These are phyloP conservation scores for Heloderma charlesbogerti DNA, from an alignment of 2,113 vertebrate genomes.

Conservation along the genomic window DNA sequence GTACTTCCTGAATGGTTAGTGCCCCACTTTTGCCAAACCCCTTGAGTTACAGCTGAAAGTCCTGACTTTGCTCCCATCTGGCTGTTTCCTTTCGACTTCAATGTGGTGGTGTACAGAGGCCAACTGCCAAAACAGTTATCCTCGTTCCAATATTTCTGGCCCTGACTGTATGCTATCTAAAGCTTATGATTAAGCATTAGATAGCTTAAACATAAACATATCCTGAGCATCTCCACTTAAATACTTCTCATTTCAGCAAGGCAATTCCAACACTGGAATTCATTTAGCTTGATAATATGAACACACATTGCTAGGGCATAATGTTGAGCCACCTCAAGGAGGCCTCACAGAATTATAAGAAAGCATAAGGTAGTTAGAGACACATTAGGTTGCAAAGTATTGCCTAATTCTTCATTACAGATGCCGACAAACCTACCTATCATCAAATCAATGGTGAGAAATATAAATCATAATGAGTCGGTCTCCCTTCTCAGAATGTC, in stretches of 20 bases:
- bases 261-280: not conserved
- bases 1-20: too few relatives aligned
- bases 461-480: not conserved
- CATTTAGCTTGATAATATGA: not conserved
- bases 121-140: too few relatives aligned
- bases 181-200: too few relatives aligned
- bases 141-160: too few relatives aligned
- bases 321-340: slow-evolving; percentile 22
- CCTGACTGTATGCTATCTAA: too few relatives aligned
- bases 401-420: not conserved
- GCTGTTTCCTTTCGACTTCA: too few relatives aligned
- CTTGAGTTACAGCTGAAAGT: too few relatives aligned
- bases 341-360: slow-evolving; percentile 22
- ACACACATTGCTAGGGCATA: not conserved
- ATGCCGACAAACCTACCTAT: not conserved
- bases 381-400: not conserved
- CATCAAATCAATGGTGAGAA: not conserved
- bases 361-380: not conserved
- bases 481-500: not conserved
- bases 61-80: too few relatives aligned
- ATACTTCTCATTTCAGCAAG: slow-evolving; percentile 30
- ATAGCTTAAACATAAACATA: not conserved
- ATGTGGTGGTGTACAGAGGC: too few relatives aligned
- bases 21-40: too few relatives aligned
- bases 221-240: not conserved